Evolutionary conservation across 1,140 invertebrate genomes (phyloP).

Genomic region (Neodiprion lecontei): DNA sequence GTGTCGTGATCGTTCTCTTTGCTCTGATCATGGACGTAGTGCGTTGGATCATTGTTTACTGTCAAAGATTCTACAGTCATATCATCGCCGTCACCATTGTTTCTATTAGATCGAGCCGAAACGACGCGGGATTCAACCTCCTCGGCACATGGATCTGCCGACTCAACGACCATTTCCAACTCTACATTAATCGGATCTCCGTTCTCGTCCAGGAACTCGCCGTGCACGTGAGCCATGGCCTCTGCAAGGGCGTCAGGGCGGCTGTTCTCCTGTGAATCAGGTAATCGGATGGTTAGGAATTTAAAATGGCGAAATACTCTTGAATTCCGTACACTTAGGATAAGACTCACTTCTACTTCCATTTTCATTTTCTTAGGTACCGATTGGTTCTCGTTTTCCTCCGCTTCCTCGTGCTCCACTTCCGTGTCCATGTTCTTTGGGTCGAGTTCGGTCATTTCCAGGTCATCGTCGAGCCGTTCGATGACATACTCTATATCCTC

Average conservation of each 20-base stretch:
- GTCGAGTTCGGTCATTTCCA: slow-evolving; percentile 21
- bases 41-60: slow-evolving; percentile 12
- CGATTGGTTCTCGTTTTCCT: slow-evolving; percentile 33
- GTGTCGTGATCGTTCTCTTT: neutral
- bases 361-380: slow-evolving; percentile 37
- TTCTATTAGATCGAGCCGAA: slow-evolving; percentile 17
- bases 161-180: slow-evolving; percentile 46
- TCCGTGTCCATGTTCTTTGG: slow-evolving; percentile 44
- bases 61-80: slow-evolving; percentile 26
- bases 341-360: slow-evolving; percentile 26
- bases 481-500: slow-evolving; percentile 45
- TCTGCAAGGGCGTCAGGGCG: slow-evolving; percentile 44
- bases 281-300: slow-evolving; percentile 15
- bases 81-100: slow-evolving; percentile 19
- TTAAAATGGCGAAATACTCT: slow-evolving; percentile 6
- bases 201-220: slow-evolving; percentile 40
- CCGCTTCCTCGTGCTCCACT: slow-evolving; percentile 34
- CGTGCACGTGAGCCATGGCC: slow-evolving; percentile 52
- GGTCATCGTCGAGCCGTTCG: slow-evolving; percentile 41
- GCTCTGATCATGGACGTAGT: neutral
- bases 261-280: slow-evolving; percentile 25
- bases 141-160: slow-evolving; percentile 34
- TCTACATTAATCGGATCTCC: slow-evolving; percentile 39
- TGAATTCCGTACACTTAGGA: neutral
- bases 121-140: slow-evolving; percentile 19